Evolutionary conservation across 2,797 vertebrate species (phyloP).

Genomic region (Australoheros facetus): DNA sequence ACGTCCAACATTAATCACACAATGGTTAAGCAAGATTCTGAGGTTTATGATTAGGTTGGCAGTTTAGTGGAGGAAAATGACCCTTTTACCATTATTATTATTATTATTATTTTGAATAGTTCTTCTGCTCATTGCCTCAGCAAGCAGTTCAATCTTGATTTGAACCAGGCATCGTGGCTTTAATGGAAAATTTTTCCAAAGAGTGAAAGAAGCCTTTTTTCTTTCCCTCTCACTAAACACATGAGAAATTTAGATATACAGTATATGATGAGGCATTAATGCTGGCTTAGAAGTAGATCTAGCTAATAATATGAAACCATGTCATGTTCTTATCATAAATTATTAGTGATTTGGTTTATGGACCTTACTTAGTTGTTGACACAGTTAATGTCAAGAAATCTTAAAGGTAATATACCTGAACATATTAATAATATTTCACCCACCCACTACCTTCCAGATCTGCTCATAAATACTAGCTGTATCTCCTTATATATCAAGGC

Average conservation of each 20-base stretch:
- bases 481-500: slow-evolving; percentile 60
- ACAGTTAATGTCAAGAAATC: slow-evolving; percentile 19
- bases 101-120: slow-evolving; percentile 22
- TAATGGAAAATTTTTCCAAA: slow-evolving; percentile 31
- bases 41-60: slow-evolving; percentile 10
- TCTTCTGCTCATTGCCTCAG: slow-evolving; percentile 17
- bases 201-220: neutral
- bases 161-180: slow-evolving; percentile 17
- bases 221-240: neutral
- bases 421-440: slow-evolving; percentile 3
- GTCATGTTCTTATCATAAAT: neutral
- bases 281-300: neutral
- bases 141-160: slow-evolving; percentile 32
- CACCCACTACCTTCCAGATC: slow-evolving; percentile 7
- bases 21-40: slow-evolving; percentile 27
- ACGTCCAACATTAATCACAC: slow-evolving; percentile 43
- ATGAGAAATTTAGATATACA: neutral
- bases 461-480: slow-evolving; percentile 61
- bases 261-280: neutral
- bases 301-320: neutral
- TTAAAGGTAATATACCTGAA: slow-evolving; percentile 5
- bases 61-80: slow-evolving; percentile 13
- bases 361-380: neutral
- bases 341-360: slow-evolving; percentile 7
- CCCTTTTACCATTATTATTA: slow-evolving; percentile 11